phyloP scores from a whole-genome alignment of 1,140 invertebrate genomes.

The Drosophila sulfurigaster region DNA sequence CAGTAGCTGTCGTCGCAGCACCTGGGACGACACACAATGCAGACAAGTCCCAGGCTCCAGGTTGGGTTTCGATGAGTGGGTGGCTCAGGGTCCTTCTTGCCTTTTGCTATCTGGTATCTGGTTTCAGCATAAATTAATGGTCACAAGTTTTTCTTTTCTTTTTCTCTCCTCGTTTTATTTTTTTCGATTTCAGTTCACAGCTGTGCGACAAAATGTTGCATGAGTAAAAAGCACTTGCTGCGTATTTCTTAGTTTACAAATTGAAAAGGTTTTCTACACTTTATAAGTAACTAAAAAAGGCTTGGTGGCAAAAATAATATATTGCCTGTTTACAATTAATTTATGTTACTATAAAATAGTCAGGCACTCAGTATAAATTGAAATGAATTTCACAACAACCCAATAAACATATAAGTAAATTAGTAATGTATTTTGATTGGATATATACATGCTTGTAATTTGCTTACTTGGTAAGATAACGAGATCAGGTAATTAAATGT shows the following conservation, averaged over 20 bases:
- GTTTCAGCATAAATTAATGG: constrained; percentile 60
- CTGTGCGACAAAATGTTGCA: constrained; percentile 6
- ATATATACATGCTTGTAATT: too few relatives aligned
- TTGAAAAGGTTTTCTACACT: neutral
- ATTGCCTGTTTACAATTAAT: too few relatives aligned
- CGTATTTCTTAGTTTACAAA: neutral
- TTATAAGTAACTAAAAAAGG: neutral
- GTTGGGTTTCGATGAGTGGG: constrained; percentile 9
- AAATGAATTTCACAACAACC: too few relatives aligned
- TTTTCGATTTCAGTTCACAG: constrained; percentile 56
- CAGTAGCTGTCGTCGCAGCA: constrained; percentile 9
- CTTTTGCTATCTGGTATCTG: constrained; percentile 11
- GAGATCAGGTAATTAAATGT: too few relatives aligned
- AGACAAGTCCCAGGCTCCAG: constrained; percentile 27
- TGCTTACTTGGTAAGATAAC: too few relatives aligned
- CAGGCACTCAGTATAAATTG: too few relatives aligned
- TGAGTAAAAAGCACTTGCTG: neutral
- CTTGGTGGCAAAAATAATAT: too few relatives aligned
- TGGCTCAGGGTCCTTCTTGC: constrained; percentile 32
- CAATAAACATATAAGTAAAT: too few relatives aligned
- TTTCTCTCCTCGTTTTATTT: neutral
- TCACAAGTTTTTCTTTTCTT: constrained; percentile 3
- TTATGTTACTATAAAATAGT: too few relatives aligned
- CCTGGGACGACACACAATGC: constrained; percentile 24
- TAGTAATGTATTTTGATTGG: too few relatives aligned